Evolutionary conservation across 2,797 vertebrate genomes (phyloP).

Genomic region (Falco concolor): DNA sequence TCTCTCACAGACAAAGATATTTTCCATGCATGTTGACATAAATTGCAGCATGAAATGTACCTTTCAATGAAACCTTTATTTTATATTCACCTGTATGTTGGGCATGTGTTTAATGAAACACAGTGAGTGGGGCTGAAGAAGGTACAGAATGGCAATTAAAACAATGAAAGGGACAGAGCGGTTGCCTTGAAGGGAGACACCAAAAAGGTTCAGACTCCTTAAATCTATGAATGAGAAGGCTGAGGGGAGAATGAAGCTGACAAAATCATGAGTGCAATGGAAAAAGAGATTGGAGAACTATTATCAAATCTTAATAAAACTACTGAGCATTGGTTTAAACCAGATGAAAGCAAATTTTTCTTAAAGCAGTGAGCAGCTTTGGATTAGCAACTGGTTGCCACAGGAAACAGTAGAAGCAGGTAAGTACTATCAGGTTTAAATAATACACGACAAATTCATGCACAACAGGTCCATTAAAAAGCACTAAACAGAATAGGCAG

Average conservation of each 20-base stretch:
- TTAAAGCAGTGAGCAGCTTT: not conserved
- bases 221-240: not conserved
- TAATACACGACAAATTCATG: not conserved
- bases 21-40: not conserved
- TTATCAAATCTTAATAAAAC: not conserved
- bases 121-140: not conserved
- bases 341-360: not conserved
- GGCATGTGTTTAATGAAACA: not conserved
- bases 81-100: not conserved
- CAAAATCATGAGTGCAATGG: not conserved
- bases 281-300: not conserved
- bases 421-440: not conserved
- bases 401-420: not conserved
- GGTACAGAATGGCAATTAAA: not conserved
- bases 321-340: not conserved
- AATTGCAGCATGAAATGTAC: not conserved
- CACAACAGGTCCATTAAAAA: not conserved
- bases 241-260: not conserved
- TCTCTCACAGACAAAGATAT: not conserved
- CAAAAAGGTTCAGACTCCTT: not conserved
- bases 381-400: not conserved
- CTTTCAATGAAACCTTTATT: not conserved
- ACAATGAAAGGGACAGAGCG: not conserved
- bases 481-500: not conserved
- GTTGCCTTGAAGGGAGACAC: not conserved